A percentile compares a stretch with the other conserved stretches of the same genome.
Conservation (phyloP, 1,140 invertebrate species). For the Odontomachus brunneus region DNA sequence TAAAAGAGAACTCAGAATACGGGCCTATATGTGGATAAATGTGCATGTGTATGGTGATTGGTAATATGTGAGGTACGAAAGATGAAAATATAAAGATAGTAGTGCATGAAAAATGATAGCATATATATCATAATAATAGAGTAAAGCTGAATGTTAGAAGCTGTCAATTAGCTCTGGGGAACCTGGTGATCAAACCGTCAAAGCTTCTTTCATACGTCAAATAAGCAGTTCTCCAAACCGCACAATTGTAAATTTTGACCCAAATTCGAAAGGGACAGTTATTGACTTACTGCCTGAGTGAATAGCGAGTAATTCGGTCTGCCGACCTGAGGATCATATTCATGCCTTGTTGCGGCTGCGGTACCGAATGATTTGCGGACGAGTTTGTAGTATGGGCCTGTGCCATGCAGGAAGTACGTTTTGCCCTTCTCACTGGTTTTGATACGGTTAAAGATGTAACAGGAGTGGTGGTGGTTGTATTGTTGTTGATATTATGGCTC, state of each 20-base stretch:
- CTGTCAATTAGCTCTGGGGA: too few relatives aligned
- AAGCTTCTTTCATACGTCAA: constrained; percentile 28
- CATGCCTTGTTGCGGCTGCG: constrained; percentile 77
- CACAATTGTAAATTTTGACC: constrained; percentile 58
- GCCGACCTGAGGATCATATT: constrained; percentile 84
- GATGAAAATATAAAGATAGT: constrained; percentile 19
- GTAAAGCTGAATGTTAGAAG: constrained; percentile 45
- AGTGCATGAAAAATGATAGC: neutral
- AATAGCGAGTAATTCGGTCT: constrained; percentile 82
- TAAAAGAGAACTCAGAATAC: too few relatives aligned
- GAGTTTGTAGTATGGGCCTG: constrained; percentile 77
- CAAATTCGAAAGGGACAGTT: constrained; percentile 64
- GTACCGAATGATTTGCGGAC: constrained; percentile 75
- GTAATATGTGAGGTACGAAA: neutral
- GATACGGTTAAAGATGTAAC: constrained; percentile 71
- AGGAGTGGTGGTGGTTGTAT: constrained; percentile 70
- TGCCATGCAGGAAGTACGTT: constrained; percentile 74
- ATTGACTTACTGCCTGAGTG: constrained; percentile 84
- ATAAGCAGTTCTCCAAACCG: constrained; percentile 50
- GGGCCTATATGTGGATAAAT: neutral
- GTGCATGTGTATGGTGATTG: neutral
- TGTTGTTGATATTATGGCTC: constrained; percentile 74
- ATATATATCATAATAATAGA: constrained; percentile 18
- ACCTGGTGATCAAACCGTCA: neutral
- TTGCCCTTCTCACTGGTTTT: constrained; percentile 81